A percentile compares a stretch with the other conserved stretches of the same genome.
Evolutionary conservation across 2,113 vertebrate species (phyloP).

Genomic region (Gavialis gangeticus): DNA sequence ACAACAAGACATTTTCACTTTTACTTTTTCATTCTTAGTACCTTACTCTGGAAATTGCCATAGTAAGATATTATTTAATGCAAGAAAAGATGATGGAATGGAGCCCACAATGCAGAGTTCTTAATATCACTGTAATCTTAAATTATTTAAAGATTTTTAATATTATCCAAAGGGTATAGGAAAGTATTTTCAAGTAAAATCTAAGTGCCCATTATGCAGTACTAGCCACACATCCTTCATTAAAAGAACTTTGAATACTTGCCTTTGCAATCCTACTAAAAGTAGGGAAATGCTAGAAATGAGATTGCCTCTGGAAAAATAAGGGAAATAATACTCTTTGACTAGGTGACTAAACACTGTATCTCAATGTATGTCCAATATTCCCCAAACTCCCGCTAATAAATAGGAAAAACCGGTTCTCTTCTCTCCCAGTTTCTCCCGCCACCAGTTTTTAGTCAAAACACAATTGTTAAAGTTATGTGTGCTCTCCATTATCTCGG

Average conservation of each 20-base stretch:
- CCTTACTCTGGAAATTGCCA: background rate
- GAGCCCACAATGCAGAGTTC: background rate
- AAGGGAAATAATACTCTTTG: background rate
- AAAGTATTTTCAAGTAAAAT: background rate
- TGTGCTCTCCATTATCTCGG: too few relatives aligned
- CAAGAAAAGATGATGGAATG: background rate
- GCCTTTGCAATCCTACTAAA: background rate
- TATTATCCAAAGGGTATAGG: background rate
- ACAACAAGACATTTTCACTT: background rate
- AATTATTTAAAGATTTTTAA: background rate
- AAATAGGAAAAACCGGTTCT: background rate
- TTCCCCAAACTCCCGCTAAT: background rate
- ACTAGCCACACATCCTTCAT: background rate
- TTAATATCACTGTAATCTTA: background rate
- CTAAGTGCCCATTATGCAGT: background rate
- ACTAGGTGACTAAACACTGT: background rate
- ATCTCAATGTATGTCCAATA: accelerated
- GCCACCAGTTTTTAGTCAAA: too few relatives aligned
- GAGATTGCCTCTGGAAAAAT: background rate
- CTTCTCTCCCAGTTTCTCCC: background rate
- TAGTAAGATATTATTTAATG: background rate
- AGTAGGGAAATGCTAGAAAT: background rate
- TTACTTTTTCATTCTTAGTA: background rate
- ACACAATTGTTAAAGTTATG: too few relatives aligned
- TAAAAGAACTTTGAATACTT: background rate